Evolutionary conservation across 2,797 vertebrate species (phyloP).

Genomic region (Parambassis ranga): DNA sequence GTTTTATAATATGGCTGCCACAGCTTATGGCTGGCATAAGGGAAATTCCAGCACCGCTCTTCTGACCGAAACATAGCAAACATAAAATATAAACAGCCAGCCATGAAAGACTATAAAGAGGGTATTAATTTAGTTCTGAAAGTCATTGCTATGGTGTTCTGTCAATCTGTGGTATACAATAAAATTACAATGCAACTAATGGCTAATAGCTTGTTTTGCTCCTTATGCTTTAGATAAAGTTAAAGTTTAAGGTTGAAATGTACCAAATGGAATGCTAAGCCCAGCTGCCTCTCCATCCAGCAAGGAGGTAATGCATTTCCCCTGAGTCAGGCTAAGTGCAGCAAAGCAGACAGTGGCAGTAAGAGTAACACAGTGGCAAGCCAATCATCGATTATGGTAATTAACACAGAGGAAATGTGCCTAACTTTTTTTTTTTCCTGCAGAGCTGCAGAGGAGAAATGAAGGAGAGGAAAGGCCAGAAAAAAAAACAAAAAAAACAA

Average conservation of each 20-base stretch:
- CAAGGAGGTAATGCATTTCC: constrained; percentile 36
- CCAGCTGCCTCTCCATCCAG: constrained; percentile 49
- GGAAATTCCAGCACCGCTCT: constrained; percentile 23
- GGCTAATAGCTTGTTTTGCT: constrained; percentile 43
- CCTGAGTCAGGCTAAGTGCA: constrained; percentile 17
- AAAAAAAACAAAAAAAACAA: constrained; percentile 7
- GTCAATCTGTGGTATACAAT: constrained; percentile 10
- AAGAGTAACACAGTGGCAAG: constrained; percentile 24
- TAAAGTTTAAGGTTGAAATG: constrained; percentile 60
- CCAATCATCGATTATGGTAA: constrained; percentile 59
- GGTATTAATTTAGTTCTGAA: constrained; percentile 1
- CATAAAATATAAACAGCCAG: not conserved
- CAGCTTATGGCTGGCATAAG: not conserved
- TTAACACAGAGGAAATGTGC: constrained; percentile 51
- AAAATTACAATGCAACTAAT: constrained; percentile 23
- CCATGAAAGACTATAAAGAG: constrained; percentile 3
- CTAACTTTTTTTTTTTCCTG: constrained; percentile 17
- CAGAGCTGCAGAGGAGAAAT: constrained; percentile 23
- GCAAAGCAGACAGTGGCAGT: constrained; percentile 3
- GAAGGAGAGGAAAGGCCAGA: not conserved
- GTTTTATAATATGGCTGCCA: constrained; percentile 8
- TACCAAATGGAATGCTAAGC: constrained; percentile 35
- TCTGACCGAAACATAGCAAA: too few relatives aligned
- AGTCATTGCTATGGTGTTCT: not conserved
- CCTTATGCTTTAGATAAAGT: constrained; percentile 21